phyloP scores from a whole-genome alignment of 2,113 vertebrate genomes.

The Laticauda laticaudata region DNA sequence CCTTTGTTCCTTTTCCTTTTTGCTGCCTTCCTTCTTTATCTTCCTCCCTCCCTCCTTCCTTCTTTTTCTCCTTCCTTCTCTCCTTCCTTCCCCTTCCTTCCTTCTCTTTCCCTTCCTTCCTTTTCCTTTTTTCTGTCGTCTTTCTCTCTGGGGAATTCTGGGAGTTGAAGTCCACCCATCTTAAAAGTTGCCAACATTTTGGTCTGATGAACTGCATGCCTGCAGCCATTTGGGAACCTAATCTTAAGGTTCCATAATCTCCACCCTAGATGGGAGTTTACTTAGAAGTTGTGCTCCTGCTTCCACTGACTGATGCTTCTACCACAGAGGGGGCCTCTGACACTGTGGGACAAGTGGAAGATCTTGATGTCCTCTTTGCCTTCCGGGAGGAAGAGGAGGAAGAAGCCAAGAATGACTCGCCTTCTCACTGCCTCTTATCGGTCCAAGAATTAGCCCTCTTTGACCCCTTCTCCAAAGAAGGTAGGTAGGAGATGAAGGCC shows the following conservation, averaged over 20 bases:
- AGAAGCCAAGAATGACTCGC: slow-evolving; percentile 37
- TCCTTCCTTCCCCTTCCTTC: no score
- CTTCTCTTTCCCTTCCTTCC: no score
- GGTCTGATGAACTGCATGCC: background rate
- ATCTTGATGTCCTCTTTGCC: slow-evolving; percentile 68
- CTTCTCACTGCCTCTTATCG: slow-evolving; percentile 65
- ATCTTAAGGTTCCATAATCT: background rate
- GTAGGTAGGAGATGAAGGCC: slow-evolving; percentile 49
- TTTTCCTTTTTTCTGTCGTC: no score
- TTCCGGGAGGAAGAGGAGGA: slow-evolving; percentile 68
- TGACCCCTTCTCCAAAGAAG: slow-evolving; percentile 85
- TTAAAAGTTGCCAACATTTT: background rate
- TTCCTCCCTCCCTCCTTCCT: no score
- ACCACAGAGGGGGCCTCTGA: slow-evolving; percentile 65
- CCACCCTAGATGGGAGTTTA: background rate
- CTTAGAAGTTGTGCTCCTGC: background rate
- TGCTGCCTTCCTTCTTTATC: no score
- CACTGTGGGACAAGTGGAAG: slow-evolving; percentile 69
- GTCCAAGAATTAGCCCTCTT: slow-evolving; percentile 84
- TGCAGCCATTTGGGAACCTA: background rate
- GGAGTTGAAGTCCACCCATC: background rate
- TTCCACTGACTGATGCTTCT: background rate
- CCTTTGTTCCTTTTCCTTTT: no score
- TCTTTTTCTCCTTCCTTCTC: no score
- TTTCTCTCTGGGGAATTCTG: background rate